Percentiles rank a stretch among this genome's conserved stretches.
phyloP scores from a whole-genome alignment of 2,797 vertebrate genomes.

The Typhlichthys eigenmanni region DNA sequence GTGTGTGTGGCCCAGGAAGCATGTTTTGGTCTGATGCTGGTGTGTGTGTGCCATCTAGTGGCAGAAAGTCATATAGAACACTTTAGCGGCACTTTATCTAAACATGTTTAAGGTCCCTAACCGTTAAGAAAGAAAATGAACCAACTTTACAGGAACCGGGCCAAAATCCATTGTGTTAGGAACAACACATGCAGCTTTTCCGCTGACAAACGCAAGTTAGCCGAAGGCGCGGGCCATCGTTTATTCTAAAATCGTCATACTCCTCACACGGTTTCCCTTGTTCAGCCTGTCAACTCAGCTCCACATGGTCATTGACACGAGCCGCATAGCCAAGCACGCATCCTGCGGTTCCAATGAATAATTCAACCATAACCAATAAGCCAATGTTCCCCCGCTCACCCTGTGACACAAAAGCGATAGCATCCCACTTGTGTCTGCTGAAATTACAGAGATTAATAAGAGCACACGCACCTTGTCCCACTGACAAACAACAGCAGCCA shows the following conservation, averaged over 20 bases:
- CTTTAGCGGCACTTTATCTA: constrained; percentile 9
- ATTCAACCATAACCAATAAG: constrained; percentile 74
- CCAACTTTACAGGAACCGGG: constrained; percentile 27
- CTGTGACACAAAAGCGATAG: constrained; percentile 68
- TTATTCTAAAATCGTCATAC: constrained; percentile 22
- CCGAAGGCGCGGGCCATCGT: constrained; percentile 50
- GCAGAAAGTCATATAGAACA: too few species aligned
- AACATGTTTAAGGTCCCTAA: constrained; percentile 46
- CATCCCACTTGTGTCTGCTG: constrained; percentile 60
- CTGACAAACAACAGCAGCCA: constrained; percentile 60
- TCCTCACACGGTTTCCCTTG: constrained; percentile 15
- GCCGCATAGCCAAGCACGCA: constrained; percentile 59
- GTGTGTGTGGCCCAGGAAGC: too few species aligned
- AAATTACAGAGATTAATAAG: constrained; percentile 75
- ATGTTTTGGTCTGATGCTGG: too few species aligned
- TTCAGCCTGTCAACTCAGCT: constrained; percentile 31
- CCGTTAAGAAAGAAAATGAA: constrained; percentile 30
- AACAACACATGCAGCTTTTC: constrained; percentile 39
- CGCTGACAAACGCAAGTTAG: constrained; percentile 59
- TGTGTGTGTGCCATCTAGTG: too few species aligned
- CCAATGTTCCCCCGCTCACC: constrained; percentile 49
- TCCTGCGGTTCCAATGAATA: constrained; percentile 65
- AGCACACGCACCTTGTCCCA: constrained; percentile 32
- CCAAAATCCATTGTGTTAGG: constrained; percentile 29
- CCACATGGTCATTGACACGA: constrained; percentile 57